phyloP scores from a whole-genome alignment of 2,888 invertebrate genomes.

The Acanthoscelides obtectus region DNA sequence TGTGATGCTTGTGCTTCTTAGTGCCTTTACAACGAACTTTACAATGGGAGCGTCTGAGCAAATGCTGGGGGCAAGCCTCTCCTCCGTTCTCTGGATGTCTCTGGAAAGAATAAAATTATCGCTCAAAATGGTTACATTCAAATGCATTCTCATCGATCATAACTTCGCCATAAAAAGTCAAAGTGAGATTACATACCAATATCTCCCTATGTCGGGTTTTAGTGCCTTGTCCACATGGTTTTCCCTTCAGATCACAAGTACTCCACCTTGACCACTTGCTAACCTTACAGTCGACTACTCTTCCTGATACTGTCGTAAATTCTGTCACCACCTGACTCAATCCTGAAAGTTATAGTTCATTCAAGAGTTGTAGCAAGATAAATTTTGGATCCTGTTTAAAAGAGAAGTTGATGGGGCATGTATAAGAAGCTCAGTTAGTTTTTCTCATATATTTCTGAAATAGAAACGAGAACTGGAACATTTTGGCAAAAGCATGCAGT shows the following conservation, averaged over 20 bases:
- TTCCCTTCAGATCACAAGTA: constrained; percentile 40
- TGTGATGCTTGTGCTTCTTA: neutral
- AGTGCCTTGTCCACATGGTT: constrained; percentile 48
- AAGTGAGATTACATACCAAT: constrained; percentile 43
- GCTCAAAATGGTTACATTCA: neutral
- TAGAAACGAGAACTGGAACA: too few relatives aligned
- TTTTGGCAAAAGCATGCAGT: too few relatives aligned
- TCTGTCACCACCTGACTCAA: neutral
- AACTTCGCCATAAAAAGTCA: neutral
- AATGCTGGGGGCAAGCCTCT: constrained; percentile 50
- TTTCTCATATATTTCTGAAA: too few relatives aligned
- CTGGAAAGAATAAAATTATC: constrained; percentile 25
- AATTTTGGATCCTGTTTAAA: too few relatives aligned
- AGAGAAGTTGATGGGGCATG: too few relatives aligned
- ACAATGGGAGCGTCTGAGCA: constrained; percentile 22
- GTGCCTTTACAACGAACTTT: neutral
- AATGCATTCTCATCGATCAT: neutral
- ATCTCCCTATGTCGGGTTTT: constrained; percentile 48
- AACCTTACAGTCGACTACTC: constrained; percentile 47
- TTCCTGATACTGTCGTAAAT: constrained; percentile 16
- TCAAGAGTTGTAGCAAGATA: too few relatives aligned
- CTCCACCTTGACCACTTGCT: constrained; percentile 52
- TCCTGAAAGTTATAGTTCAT: too few relatives aligned
- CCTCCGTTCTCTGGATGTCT: constrained; percentile 50
- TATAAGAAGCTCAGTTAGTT: too few relatives aligned